A percentile compares a stretch with the other conserved stretches of the same genome.
phyloP scores from a whole-genome alignment of 2,797 vertebrate species.

The Xyrichtys novacula region DNA sequence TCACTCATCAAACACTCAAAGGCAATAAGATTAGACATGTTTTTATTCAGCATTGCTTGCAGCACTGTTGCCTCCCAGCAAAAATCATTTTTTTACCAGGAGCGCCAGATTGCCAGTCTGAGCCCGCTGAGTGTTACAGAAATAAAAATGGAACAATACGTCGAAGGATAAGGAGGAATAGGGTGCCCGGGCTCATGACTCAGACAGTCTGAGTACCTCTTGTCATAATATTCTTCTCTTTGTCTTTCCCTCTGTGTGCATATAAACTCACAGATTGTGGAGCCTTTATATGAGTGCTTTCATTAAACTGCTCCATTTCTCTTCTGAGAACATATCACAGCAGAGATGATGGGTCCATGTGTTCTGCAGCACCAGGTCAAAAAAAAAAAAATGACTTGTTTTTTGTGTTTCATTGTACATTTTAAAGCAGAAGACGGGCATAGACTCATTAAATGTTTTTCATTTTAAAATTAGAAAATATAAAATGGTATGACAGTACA shows the following conservation, averaged over 20 bases:
- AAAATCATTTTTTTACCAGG: background rate
- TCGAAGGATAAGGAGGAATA: constrained; percentile 9
- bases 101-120: background rate
- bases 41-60: background rate
- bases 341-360: constrained; percentile 16
- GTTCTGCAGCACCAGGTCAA: too few relatives aligned
- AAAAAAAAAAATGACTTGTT: too few relatives aligned
- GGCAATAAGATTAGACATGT: too few relatives aligned
- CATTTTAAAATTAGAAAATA: too few relatives aligned
- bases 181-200: constrained; percentile 34
- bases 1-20: constrained; percentile 11
- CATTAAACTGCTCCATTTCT: constrained; percentile 18
- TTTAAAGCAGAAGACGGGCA: too few relatives aligned
- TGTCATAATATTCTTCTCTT: constrained; percentile 1
- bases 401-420: constrained; percentile 16
- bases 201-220: constrained; percentile 16
- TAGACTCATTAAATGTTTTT: too few relatives aligned
- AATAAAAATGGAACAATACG: constrained; percentile 27
- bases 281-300: constrained; percentile 8
- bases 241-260: constrained; percentile 1
- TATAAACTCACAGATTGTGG: constrained; percentile 13
- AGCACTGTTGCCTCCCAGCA: too few relatives aligned
- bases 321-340: constrained; percentile 19
- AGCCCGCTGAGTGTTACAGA: background rate
- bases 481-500: too few relatives aligned